Base-by-base conservation (phyloP, 2,888 invertebrate genomes). In the Andrena bicolor region DNA sequence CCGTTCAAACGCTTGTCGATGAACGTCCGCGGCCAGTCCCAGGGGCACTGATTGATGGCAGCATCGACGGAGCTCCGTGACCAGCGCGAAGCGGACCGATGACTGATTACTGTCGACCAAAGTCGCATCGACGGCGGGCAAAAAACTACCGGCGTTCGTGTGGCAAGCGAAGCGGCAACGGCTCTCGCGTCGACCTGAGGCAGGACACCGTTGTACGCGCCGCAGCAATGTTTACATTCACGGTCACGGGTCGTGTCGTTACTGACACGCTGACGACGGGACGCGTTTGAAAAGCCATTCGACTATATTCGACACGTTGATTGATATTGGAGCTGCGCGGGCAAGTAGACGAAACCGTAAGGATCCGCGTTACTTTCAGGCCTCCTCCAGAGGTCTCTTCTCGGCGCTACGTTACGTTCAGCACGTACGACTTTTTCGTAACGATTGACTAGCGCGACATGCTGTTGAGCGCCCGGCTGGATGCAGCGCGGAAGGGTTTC, bases 281-380 rank as follows among this genome's bases (percentile, higher is more conserved):
- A 20, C 1, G n/a, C 30, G 65, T 66, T 82, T 58, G 30, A 69
- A 64, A 32, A 77, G 77, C 82, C 72, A 82, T 81, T 82, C 82
- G 82, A 53, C 30, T 51, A 13, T 51, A 13, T 64, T 30, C 6
- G n/a, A 61, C 6, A n/a, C 30, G n/a, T 1, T 35, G 35, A 7
- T 41, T 58, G 26, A 56, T 20, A n/a, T 53, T 49, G 8, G 13
- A 32, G 4, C 13, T 28, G 28, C 32, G 48, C 35, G 48, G 26
- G 13, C 20, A 26, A 69, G 28, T 3, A 60, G 41, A 23, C 6
- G 8, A 8, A 7, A 10, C 26, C n/a, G 35, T 0, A 49, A 8
- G 0, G 35, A 51, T 66, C 23, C 8, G 0, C 30, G 41, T 30
- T 30, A 56, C 10, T 16, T 58, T 13, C 23, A 23, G 49, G 16